Percentiles rank a stretch among this genome's conserved stretches.
phyloP scores from a whole-genome alignment of 1,140 invertebrate species.

The Venturia canescens region DNA sequence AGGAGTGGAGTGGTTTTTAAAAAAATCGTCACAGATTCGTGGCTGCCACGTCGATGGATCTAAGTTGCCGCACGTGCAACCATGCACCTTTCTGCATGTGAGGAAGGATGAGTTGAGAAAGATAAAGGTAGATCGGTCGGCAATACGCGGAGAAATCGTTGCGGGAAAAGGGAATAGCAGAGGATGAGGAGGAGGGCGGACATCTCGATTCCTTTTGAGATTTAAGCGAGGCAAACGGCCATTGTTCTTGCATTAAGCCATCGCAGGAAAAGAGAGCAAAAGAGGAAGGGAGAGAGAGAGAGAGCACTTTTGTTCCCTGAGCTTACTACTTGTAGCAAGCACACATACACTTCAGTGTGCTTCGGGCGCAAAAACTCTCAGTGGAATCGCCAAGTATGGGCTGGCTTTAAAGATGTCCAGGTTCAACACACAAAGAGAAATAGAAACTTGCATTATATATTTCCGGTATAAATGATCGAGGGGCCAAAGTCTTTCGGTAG shows the following conservation, averaged over 20 bases:
- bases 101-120: background rate
- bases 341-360: constrained; percentile 11
- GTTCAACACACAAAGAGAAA: background rate
- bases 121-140: constrained; percentile 7
- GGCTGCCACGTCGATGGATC: background rate
- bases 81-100: background rate
- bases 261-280: background rate
- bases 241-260: constrained; percentile 49
- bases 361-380: constrained; percentile 16
- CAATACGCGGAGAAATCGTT: constrained; percentile 6
- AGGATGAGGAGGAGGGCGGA: background rate
- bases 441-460: background rate
- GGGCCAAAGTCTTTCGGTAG: background rate
- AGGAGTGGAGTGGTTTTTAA: background rate
- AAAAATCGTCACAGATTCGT: background rate
- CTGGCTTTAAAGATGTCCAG: background rate
- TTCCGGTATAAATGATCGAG: background rate
- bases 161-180: background rate
- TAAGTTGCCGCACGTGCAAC: background rate
- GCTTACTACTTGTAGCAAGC: constrained; percentile 28
- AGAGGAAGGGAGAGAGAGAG: background rate
- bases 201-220: constrained; percentile 42
- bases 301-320: constrained; percentile 35
- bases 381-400: background rate
- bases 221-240: constrained; percentile 48